phyloP scores from a whole-genome alignment of 2,113 vertebrate genomes.

The Gambusia affinis region DNA sequence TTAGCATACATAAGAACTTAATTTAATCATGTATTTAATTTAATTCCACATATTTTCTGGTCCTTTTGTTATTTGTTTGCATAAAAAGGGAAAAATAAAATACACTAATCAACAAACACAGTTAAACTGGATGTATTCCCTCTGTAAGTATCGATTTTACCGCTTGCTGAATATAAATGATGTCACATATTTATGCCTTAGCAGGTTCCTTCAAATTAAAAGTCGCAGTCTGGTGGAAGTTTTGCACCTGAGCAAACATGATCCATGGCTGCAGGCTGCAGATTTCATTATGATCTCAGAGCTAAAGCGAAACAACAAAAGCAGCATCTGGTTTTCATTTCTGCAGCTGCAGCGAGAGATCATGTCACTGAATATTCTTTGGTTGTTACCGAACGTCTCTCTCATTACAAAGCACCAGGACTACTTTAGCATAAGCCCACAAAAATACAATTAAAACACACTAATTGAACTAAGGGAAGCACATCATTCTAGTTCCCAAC shows the following conservation, averaged over 20 bases:
- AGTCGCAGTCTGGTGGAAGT: slow-evolving; percentile 29
- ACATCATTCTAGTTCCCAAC: slow-evolving; percentile 39
- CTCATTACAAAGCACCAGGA: slow-evolving; percentile 16
- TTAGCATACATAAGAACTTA: too few relatives aligned
- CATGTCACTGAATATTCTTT: slow-evolving; percentile 35
- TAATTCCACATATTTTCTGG: too few relatives aligned
- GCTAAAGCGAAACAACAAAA: slow-evolving; percentile 48
- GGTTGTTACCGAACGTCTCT: slow-evolving; percentile 18
- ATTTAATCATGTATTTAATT: too few relatives aligned
- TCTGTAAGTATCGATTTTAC: background rate
- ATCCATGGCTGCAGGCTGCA: slow-evolving; percentile 27
- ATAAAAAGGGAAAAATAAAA: too few relatives aligned
- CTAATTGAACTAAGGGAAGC: slow-evolving; percentile 19
- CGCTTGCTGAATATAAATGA: background rate
- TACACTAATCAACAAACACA: background rate
- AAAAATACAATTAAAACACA: slow-evolving; percentile 23
- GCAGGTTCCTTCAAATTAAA: slow-evolving; percentile 4
- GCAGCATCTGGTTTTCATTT: slow-evolving; percentile 61
- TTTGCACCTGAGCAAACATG: background rate
- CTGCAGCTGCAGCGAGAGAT: slow-evolving; percentile 24
- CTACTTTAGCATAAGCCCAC: slow-evolving; percentile 1
- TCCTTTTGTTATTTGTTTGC: too few relatives aligned
- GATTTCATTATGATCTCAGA: slow-evolving; percentile 24
- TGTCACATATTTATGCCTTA: slow-evolving; percentile 6
- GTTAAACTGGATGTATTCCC: background rate